phyloP scores from a whole-genome alignment of 2,113 vertebrate genomes.

The Tor tambroides region DNA sequence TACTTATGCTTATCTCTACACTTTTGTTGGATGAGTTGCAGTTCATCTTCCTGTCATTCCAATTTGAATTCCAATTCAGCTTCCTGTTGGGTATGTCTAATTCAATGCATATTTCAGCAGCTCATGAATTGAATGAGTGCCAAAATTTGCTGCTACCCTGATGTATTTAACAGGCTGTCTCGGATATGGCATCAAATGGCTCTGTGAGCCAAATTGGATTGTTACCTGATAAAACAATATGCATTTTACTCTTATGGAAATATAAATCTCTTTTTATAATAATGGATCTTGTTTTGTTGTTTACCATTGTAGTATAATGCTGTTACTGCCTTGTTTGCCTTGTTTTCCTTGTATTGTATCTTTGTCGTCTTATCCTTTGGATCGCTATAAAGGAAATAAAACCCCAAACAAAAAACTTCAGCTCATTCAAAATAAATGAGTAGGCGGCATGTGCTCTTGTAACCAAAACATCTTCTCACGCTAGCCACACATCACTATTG shows the following conservation, averaged over 20 bases:
- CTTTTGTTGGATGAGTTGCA: not conserved
- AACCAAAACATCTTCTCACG: constrained; percentile 29
- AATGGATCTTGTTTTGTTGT: not conserved
- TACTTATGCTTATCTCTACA: not conserved
- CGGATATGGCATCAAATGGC: too few relatives aligned
- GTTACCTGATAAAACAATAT: not conserved
- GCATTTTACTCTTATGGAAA: too few relatives aligned
- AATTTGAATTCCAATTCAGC: not conserved
- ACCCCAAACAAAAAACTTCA: constrained; percentile 34
- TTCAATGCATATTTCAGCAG: not conserved
- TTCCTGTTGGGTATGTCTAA: not conserved
- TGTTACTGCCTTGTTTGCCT: not conserved
- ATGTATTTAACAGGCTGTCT: not conserved
- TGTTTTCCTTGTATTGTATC: not conserved
- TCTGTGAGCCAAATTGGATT: not conserved
- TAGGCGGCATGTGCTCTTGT: constrained; percentile 13
- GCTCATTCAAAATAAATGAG: constrained; percentile 23
- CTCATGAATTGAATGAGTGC: not conserved
- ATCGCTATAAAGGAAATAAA: constrained; percentile 2
- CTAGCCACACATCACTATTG: constrained; percentile 4
- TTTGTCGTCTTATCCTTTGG: not conserved
- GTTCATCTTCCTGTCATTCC: not conserved
- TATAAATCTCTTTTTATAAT: not conserved
- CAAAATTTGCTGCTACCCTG: not conserved
- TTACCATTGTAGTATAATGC: not conserved